Evolutionary conservation across 2,113 vertebrate species (phyloP), one percentile per base, ranked within the genome.

Genomic region (Chloroceryle aenea): DNA sequence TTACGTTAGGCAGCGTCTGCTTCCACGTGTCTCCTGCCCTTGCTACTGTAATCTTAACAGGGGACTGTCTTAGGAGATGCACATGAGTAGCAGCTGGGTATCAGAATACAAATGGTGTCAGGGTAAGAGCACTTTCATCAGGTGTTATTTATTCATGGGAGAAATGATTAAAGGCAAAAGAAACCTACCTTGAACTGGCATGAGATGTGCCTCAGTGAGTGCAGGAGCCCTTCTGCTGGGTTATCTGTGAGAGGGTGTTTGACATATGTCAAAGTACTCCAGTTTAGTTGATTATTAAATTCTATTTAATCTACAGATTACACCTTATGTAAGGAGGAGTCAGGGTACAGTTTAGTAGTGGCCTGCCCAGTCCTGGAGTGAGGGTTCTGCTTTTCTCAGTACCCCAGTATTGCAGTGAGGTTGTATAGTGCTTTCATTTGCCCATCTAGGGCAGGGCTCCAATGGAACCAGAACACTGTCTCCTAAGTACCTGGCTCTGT

Each of bases 81-180:
- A 61, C 66, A 20, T 8, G 45, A 79, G 71, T 40, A 85, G 66
- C 74, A 50, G 63, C 1, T 74, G 38, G 34, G 42, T 94, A 90
- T 96, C 79, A 29, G 55, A 55, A 66, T 94, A 94, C 93, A 67
- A 78, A 74, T 69, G 16, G 63, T 74, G 75, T 58, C 71, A 75
- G 29, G 6, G 20, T 56, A 79, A 67, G 67, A 83, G 63, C 67
- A 47, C 63, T 85, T 93, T 63, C 59, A 67, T 78, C 74, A 47
- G 66, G 29, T 1, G 21, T 93, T 91, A 85, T n/a, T 96, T 92
- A 91, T 94, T 96, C 30, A 87, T 89, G 55, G 69, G 71, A 89
- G 73, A 89, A 83, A 45, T 30, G 0, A 85, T 79, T 63, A 92
- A 84, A 95, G 71, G 77, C 38, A 75, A 85, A 74, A 86, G 71